Evolutionary conservation across 2,113 vertebrate genomes (phyloP).

Genomic region (Lasiurus borealis): DNA sequence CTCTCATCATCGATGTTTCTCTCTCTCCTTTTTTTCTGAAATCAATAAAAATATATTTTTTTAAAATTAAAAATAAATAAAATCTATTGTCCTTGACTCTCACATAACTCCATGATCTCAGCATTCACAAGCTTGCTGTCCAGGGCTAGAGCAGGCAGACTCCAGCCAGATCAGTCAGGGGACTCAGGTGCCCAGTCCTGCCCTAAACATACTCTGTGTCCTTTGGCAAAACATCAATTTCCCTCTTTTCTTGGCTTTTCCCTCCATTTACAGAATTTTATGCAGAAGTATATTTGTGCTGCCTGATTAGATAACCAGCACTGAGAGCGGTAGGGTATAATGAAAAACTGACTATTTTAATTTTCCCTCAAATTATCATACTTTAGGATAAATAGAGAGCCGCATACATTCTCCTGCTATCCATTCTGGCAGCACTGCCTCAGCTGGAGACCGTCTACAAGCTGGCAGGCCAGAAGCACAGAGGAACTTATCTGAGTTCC

Average conservation of each 20-base stretch:
- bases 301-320: slow-evolving; percentile 69
- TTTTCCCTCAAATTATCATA: slow-evolving; percentile 78
- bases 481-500: slow-evolving; percentile 80
- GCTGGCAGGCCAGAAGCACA: slow-evolving; percentile 72
- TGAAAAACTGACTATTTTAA: slow-evolving; percentile 77
- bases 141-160: neutral
- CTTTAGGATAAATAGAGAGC: slow-evolving; percentile 77
- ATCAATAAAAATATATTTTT: too few relatives aligned
- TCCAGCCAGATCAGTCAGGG: neutral
- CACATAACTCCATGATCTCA: neutral
- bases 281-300: slow-evolving; percentile 39
- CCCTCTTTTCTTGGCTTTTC: slow-evolving; percentile 40
- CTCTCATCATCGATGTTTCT: too few relatives aligned
- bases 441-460: slow-evolving; percentile 68
- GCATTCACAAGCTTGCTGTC: neutral
- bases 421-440: slow-evolving; percentile 69
- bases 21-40: too few relatives aligned
- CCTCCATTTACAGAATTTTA: slow-evolving; percentile 57
- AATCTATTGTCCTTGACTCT: neutral
- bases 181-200: neutral
- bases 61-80: neutral
- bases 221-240: neutral
- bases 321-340: slow-evolving; percentile 59
- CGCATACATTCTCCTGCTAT: slow-evolving; percentile 64
- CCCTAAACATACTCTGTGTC: neutral